phyloP scores from a whole-genome alignment of 2,888 invertebrate genomes.

The Reticulitermes lucifugus region DNA sequence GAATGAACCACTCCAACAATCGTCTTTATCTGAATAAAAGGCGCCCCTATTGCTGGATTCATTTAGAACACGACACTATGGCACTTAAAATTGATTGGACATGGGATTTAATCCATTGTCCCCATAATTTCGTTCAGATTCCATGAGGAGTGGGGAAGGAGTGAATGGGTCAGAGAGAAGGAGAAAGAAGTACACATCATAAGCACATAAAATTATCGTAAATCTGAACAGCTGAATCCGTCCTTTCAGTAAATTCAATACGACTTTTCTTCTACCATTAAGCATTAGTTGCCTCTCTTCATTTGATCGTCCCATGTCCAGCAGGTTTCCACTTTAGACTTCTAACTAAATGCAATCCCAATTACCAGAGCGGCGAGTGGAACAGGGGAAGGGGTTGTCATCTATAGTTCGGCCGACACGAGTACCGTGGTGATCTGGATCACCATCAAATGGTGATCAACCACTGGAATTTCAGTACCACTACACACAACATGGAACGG shows the following conservation, averaged over 20 bases:
- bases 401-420: not conserved
- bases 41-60: slow-evolving; percentile 6
- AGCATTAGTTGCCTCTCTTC: not conserved
- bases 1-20: slow-evolving; percentile 26
- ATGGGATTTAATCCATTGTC: slow-evolving; percentile 41
- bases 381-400: not conserved
- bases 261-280: slow-evolving; percentile 25
- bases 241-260: slow-evolving; percentile 25
- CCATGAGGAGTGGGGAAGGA: not conserved
- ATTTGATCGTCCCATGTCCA: slow-evolving; percentile 33
- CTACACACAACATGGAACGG: too few species aligned
- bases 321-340: not conserved
- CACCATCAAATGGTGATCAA: slow-evolving; percentile 27
- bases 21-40: slow-evolving; percentile 21
- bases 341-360: slow-evolving; percentile 31
- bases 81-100: slow-evolving; percentile 46
- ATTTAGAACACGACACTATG: slow-evolving; percentile 28
- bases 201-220: slow-evolving; percentile 29
- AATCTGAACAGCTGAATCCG: slow-evolving; percentile 5
- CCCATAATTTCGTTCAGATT: slow-evolving; percentile 27
- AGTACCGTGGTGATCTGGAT: not conserved
- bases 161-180: slow-evolving; percentile 2
- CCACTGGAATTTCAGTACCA: too few species aligned
- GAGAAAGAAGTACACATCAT: slow-evolving; percentile 30
- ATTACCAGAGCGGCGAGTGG: slow-evolving; percentile 7